Conservation (phyloP, 2,797 vertebrate genomes). For the Pseudochirops cupreus region DNA sequence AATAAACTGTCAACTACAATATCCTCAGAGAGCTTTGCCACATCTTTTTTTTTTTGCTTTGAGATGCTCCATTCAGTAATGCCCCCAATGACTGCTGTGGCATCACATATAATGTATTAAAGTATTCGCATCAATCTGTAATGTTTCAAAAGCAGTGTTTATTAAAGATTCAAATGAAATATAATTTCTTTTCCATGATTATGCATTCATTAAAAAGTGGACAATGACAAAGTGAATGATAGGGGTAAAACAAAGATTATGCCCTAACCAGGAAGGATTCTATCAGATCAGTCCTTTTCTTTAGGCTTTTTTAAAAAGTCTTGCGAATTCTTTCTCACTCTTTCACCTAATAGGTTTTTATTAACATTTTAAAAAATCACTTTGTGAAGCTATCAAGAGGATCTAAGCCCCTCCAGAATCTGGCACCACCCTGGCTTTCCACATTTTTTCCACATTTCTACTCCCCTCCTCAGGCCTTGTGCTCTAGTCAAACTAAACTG, state of each 20-base stretch:
- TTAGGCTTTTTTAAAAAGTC: slow-evolving; percentile 28
- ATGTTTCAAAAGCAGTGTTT: slow-evolving; percentile 64
- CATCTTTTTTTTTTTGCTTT: slow-evolving; percentile 36
- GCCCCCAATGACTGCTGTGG: slow-evolving; percentile 18
- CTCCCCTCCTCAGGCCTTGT: neutral
- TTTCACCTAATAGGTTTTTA: neutral
- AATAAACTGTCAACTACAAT: slow-evolving; percentile 50
- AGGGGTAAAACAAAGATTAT: slow-evolving; percentile 35
- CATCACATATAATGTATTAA: slow-evolving; percentile 61
- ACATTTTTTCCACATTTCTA: neutral
- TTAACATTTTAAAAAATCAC: neutral
- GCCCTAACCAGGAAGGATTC: neutral
- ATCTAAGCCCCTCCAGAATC: neutral
- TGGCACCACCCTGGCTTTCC: neutral
- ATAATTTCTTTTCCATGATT: slow-evolving; percentile 63
- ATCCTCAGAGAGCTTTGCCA: slow-evolving; percentile 45
- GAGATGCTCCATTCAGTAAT: slow-evolving; percentile 38
- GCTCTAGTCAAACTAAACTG: neutral
- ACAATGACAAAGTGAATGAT: slow-evolving; percentile 53
- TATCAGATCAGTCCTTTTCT: slow-evolving; percentile 34
- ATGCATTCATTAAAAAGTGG: slow-evolving; percentile 60
- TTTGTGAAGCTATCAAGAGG: neutral
- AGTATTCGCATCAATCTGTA: slow-evolving; percentile 58
- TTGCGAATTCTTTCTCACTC: neutral
- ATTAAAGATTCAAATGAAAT: slow-evolving; percentile 72